Evolutionary conservation across 2,888 invertebrate genomes (phyloP).

Genomic region (Sinelater perroti): DNA sequence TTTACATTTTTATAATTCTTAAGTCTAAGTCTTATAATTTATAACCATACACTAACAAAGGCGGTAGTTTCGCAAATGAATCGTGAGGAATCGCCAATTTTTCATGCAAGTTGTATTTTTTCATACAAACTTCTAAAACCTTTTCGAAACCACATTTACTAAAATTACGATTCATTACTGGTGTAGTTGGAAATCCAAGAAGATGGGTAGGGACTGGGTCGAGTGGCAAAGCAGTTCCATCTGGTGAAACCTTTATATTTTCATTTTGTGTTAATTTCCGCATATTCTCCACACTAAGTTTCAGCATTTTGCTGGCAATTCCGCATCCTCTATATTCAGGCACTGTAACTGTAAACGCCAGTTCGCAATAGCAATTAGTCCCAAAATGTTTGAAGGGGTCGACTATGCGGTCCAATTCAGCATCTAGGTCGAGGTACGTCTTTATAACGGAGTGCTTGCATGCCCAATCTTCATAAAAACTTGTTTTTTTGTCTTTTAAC

Average conservation of each 20-base stretch:
- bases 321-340: conserved; percentile 63
- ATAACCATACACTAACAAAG: too few species aligned
- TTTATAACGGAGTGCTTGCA: conserved; percentile 67
- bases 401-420: conserved; percentile 66
- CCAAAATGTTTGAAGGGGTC: conserved; percentile 71
- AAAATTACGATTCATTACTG: too few species aligned
- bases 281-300: conserved; percentile 66
- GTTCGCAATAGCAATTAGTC: conserved; percentile 70
- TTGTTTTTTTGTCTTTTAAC: too few species aligned
- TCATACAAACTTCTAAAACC: too few species aligned
- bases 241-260: conserved; percentile 49
- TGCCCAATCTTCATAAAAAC: not conserved
- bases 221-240: conserved; percentile 39
- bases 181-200: conserved; percentile 68
- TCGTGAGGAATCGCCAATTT: too few species aligned
- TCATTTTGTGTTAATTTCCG: conserved; percentile 48
- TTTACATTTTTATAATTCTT: too few species aligned
- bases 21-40: too few species aligned
- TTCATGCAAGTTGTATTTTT: too few species aligned
- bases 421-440: conserved; percentile 72
- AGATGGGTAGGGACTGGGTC: conserved; percentile 59
- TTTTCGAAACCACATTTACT: too few species aligned
- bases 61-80: too few species aligned
- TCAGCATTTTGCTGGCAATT: conserved; percentile 65
- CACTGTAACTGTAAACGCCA: conserved; percentile 72